A percentile compares a stretch with the other conserved stretches of the same genome.
phyloP scores from a whole-genome alignment of 2,797 vertebrate species.

The Phoebastria nigripes region DNA sequence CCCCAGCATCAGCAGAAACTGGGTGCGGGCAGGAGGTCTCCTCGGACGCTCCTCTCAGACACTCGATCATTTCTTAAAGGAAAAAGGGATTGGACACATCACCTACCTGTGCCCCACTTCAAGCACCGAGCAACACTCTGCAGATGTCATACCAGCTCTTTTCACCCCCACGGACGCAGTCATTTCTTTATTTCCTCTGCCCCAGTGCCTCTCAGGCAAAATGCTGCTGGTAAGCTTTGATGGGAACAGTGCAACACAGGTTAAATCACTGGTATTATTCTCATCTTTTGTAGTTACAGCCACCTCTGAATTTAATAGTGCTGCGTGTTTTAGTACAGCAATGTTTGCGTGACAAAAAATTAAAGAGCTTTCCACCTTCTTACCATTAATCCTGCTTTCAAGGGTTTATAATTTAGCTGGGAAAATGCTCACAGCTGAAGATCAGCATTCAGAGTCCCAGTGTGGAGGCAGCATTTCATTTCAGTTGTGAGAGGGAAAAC shows the following conservation, averaged over 20 bases:
- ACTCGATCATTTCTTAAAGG: not conserved
- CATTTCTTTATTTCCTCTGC: not conserved
- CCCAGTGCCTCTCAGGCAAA: not conserved
- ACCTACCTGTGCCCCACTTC: not conserved
- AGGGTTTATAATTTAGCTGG: not conserved
- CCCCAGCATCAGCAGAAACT: not conserved
- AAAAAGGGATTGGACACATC: not conserved
- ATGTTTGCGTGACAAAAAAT: conserved; percentile 7
- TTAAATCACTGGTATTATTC: not conserved
- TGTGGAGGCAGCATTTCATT: conserved; percentile 43
- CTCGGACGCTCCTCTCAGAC: not conserved
- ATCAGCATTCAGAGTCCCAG: conserved; percentile 32
- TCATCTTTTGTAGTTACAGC: not conserved
- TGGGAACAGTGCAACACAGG: not conserved
- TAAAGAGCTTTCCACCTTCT: conserved; percentile 8
- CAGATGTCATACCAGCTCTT: not conserved
- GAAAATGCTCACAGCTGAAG: conserved; percentile 22
- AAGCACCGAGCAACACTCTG: not conserved
- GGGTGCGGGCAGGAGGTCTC: not conserved
- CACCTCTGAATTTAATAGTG: not conserved
- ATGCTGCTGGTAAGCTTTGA: not conserved
- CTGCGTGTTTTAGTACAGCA: not conserved
- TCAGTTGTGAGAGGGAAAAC: conserved; percentile 29
- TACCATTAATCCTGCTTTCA: not conserved
- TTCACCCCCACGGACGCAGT: not conserved